Evolutionary conservation across 2,888 invertebrate genomes (phyloP), one percentile per base, ranked within the genome.

Genomic region (Philereme vetulata): DNA sequence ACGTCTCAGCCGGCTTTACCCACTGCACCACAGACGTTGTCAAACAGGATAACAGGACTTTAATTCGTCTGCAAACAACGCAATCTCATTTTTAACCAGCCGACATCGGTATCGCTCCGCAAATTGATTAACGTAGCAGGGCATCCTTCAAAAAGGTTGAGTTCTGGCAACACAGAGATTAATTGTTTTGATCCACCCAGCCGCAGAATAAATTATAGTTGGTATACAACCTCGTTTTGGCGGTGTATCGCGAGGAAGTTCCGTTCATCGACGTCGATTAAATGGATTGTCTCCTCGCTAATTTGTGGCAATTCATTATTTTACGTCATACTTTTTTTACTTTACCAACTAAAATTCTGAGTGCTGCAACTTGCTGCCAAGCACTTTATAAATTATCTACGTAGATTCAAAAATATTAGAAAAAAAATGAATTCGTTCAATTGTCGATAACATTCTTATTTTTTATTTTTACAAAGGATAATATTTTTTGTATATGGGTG

Each of bases 41-140:
- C 5, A 56, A 51, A 55, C 45, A 45, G 32, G 51, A 60, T 51
- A 56, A 50, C 53, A 46, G 10, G 9, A 62, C 35, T 40, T 36
- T 67, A 74, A 69, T 75, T 72, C 59, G 57, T 67, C 51, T 60
- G 54, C 68, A 72, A 76, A 74, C 75, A 77, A 75, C 56, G 59
- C 71, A 72, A 74, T 72, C 69, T 72, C 65, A 68, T 73, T 74
- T 75, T 77, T 76, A 72, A 75, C 72, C 44, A 54, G 58, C 71
- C 65, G 68, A 74, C 67, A 67, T 69, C 68, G 73, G 77, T 80
- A 81, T 78, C 77, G 76, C 73, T 74, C 67, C 80, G 52, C 80
- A 86, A 90, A 90, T 90, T 90, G 84, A 90, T 89, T 87, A 88
- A 85, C 85, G 80, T 78, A 77, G 68, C 75, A 77, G 71, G 65